A percentile compares a stretch with the other conserved stretches of the same genome.
These are phyloP conservation scores for Vireo griseus DNA, from an alignment of 2,797 vertebrate genomes.

Conservation along the genomic window DNA sequence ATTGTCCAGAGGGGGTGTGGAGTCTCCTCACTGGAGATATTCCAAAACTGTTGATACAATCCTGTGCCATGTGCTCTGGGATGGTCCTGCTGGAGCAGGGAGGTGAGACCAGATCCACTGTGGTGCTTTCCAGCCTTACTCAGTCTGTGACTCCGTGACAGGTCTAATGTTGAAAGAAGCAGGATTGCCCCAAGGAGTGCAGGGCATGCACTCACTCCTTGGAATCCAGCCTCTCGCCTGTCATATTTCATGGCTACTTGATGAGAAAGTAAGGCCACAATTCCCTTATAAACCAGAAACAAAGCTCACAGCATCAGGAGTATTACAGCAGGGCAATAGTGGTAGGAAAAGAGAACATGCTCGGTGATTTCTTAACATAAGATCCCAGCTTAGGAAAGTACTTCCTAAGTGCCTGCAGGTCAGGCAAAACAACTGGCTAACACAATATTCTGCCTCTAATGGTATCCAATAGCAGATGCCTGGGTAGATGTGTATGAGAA, in stretches of 20 bases:
- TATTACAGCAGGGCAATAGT: background rate
- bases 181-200: rapidly evolving
- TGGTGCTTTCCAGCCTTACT: background rate
- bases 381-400: background rate
- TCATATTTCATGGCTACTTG: background rate
- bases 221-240: background rate
- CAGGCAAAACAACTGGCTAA: background rate
- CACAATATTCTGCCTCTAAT: background rate
- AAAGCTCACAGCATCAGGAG: background rate
- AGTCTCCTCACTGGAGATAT: background rate
- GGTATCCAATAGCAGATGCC: background rate
- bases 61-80: background rate
- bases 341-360: background rate
- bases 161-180: background rate
- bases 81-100: background rate
- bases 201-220: background rate
- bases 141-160: background rate
- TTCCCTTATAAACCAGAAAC: background rate
- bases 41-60: background rate
- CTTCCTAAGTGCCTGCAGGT: background rate
- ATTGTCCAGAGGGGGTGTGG: background rate
- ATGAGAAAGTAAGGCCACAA: background rate
- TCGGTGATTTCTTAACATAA: background rate
- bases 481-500: background rate
- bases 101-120: background rate